These are phyloP conservation scores for Phymatocera aterrima DNA, from an alignment of 2,888 invertebrate genomes.

Conservation along the genomic window DNA sequence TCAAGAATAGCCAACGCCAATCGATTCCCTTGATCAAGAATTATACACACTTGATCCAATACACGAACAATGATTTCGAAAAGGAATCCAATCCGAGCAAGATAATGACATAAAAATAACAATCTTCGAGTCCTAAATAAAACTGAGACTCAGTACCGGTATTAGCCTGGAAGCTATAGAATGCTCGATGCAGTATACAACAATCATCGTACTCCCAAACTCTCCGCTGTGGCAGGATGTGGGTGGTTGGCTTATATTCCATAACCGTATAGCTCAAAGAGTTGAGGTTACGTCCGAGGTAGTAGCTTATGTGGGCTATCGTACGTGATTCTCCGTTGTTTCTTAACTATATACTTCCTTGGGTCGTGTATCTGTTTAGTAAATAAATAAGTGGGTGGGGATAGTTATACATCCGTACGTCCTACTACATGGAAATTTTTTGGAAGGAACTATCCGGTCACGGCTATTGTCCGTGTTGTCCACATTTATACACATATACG, in stretches of 20 bases:
- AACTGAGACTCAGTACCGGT: neutral
- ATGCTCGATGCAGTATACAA: neutral
- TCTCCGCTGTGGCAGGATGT: slow-evolving; percentile 32
- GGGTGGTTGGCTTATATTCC: slow-evolving; percentile 44
- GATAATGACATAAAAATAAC: no score
- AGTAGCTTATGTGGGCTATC: slow-evolving; percentile 40
- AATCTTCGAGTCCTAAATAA: neutral
- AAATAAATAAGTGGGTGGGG: slow-evolving; percentile 36
- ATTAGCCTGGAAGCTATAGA: neutral
- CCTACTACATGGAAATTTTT: neutral
- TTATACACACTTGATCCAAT: no score
- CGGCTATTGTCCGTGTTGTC: neutral
- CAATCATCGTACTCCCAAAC: neutral
- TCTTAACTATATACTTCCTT: slow-evolving; percentile 35
- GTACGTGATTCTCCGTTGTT: slow-evolving; percentile 22
- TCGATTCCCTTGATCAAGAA: no score
- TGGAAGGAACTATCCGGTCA: neutral
- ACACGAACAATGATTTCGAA: no score
- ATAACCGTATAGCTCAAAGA: slow-evolving; percentile 5
- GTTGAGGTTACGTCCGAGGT: slow-evolving; percentile 29
- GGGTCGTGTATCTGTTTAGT: neutral
- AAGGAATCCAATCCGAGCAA: no score
- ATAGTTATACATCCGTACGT: neutral
- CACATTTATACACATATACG: neutral
- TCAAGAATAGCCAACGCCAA: neutral